Evolutionary conservation across 2,113 vertebrate genomes (phyloP), one percentile per base, ranked within the genome.

Genomic region (Amblyopsis rosae): DNA sequence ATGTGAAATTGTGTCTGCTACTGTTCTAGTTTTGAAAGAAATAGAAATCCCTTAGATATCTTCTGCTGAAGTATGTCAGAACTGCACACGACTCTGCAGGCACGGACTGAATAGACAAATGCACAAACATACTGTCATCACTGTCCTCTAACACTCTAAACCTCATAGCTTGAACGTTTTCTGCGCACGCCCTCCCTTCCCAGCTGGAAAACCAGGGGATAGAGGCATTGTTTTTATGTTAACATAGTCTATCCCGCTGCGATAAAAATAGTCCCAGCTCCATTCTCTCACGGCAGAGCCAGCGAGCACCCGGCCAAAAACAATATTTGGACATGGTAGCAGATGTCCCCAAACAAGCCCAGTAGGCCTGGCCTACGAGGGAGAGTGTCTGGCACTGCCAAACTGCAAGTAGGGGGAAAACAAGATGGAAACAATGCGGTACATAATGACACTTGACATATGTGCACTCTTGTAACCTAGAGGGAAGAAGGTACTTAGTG

Each of bases 251-350:
- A 55, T 84, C 81, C 85, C 73, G 61, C 78, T 45, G 83, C 58
- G 83, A 82, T 87, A 90, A 88, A 90, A 91, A 91, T 91, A 90
- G 86, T 83, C 64, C 77, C 79, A 54, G 79, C 79, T 82, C 83
- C 81, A 76, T 87, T 84, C 83, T 86, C 73, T 65, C 15, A 12
- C 70, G 72, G 81, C 70, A 67, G 78, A 79, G 78, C 76, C 82
- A 80, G 75, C 64, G 50, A 70, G 12, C 15, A 63, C 80, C 80
- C 77, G n/a, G 89, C 88, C 89, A 91, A 91, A 86, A 87, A 89
- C 88, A 91, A 91, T 90, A 89, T 91, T 90, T 91, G 88, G 79
- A 80, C 82, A 88, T 81, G 83, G 86, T 86, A 87, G 86, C 89
- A 91, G 89, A 91, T 91, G 89, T 89, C 87, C 87, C 76, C 82